Base-by-base conservation (phyloP, 2,888 invertebrate species). In the Dasysyrphus tricinctus region DNA sequence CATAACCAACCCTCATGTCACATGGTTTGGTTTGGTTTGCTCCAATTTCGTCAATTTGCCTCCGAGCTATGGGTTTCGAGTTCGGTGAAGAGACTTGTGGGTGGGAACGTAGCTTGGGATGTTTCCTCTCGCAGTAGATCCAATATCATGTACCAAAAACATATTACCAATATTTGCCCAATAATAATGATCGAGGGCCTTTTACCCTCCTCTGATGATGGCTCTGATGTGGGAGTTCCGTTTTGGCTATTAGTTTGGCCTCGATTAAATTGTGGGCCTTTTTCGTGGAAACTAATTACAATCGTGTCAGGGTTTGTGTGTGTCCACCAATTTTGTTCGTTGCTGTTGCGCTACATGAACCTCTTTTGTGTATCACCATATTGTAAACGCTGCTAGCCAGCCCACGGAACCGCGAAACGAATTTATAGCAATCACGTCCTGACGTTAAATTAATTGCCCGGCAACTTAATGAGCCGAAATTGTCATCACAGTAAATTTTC, bases 361-460 rank as follows among this genome's bases (percentile, higher is more conserved):
- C 63, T 77, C 59, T 63, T 42, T 49, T 67, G 39, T 39, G 59
- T 75, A 77, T 81, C 61, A 75, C 54, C 72, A 57, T n/a, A 12
- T 14, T 49, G 61, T 42, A 49, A 16, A 47, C 42, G 16, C n/a
- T 29, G 34, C 44, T 51, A 34, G 54, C 54, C 29, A 37, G 16
- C 57, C 61, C 24, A 51, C 37, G 19, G 47, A 49, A 56, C 54
- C 54, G 57, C 77, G 81, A 74, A 44, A 24, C 29, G 51, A 86
- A 86, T 86, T 81, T 82, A 78, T 82, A 69, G 73, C 82, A 86
- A 82, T 86, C 85, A 86, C 85, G 85, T 86, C 69, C 34, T 67
- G 74, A 74, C 78, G 82, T 81, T 78, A 86, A 86, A 82, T 82
- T 86, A 86, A 86, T 86, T 86, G 85, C 63, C 69, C 78, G 65